Conservation (phyloP, 2,888 invertebrate species). For the Lasioglossum oenotherae region DNA sequence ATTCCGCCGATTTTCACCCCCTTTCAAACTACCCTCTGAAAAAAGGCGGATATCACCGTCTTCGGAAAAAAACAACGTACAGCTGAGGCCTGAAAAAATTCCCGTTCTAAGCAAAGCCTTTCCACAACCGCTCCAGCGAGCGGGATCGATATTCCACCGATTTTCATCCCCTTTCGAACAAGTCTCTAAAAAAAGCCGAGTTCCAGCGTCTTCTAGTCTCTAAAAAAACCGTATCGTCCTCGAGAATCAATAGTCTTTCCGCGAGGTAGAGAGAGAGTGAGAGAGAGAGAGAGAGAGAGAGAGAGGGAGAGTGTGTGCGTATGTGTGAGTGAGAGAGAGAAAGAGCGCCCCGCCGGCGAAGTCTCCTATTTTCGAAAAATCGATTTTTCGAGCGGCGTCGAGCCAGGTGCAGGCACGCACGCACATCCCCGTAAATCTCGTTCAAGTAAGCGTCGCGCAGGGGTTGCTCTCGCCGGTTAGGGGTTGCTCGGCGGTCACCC, state of each 20-base stretch:
- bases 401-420: background rate
- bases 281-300: too few species aligned
- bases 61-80: too few species aligned
- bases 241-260: slow-evolving; percentile 7
- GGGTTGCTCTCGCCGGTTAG: background rate
- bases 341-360: background rate
- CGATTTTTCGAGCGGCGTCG: slow-evolving; percentile 8
- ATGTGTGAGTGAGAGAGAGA: background rate
- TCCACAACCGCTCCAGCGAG: too few species aligned
- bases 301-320: background rate
- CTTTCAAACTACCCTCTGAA: too few species aligned
- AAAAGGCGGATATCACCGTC: too few species aligned
- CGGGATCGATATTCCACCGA: too few species aligned
- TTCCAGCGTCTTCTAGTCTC: background rate
- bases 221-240: background rate
- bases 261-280: background rate
- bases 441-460: slow-evolving; percentile 57
- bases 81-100: too few species aligned
- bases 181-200: background rate
- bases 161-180: too few species aligned
- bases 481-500: background rate
- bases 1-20: background rate
- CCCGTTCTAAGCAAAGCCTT: too few species aligned
- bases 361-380: slow-evolving; percentile 16
- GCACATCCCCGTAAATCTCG: slow-evolving; percentile 8